A percentile compares a stretch with the other conserved stretches of the same genome.
phyloP scores from a whole-genome alignment of 2,113 vertebrate genomes.

The Gambusia holbrooki region DNA sequence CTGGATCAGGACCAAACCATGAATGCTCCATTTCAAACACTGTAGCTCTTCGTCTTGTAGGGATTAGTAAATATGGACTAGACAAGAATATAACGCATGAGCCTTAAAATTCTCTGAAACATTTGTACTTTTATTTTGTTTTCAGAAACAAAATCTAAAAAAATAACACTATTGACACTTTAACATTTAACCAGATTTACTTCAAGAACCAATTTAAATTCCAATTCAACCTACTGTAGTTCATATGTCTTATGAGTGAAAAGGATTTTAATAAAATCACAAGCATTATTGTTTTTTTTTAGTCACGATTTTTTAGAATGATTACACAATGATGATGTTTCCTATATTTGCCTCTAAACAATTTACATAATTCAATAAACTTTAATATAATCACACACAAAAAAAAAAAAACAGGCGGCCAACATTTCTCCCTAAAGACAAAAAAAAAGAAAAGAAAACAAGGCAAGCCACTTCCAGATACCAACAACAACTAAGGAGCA shows the following conservation, averaged over 20 bases:
- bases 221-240: too few relatives aligned
- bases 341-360: slow-evolving; percentile 8
- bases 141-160: too few relatives aligned
- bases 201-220: too few relatives aligned
- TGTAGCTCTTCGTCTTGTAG: background rate
- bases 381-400: slow-evolving; percentile 3
- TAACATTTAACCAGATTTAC: too few relatives aligned
- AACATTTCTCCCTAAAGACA: slow-evolving; percentile 26
- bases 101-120: too few relatives aligned
- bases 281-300: too few relatives aligned
- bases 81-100: too few relatives aligned
- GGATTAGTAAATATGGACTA: background rate
- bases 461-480: slow-evolving; percentile 54
- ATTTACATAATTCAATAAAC: background rate
- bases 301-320: background rate
- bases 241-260: too few relatives aligned
- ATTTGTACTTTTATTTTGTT: too few relatives aligned
- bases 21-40: background rate
- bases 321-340: background rate
- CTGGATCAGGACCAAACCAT: too few relatives aligned
- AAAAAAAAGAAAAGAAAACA: slow-evolving; percentile 51
- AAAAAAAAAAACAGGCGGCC: slow-evolving; percentile 1
- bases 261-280: too few relatives aligned
- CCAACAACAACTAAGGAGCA: slow-evolving; percentile 56
- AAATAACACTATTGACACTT: too few relatives aligned